phyloP scores from a whole-genome alignment of 1,140 invertebrate species.

The Leptinotarsa texana region DNA sequence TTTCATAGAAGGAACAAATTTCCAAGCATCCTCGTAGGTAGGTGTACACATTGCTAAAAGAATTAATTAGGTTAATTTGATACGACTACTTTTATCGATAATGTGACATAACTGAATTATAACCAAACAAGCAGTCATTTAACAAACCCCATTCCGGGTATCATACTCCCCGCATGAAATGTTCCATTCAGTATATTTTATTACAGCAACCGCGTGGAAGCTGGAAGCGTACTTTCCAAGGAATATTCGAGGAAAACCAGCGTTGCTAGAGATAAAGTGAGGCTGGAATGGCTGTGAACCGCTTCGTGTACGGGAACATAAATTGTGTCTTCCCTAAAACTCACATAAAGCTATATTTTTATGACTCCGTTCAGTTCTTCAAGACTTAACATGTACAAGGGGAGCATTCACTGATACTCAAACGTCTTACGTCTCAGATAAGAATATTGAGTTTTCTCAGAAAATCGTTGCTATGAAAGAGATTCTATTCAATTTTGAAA shows the following conservation, averaged over 20 bases:
- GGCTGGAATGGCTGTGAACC: background rate
- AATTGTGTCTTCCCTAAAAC: conserved; percentile 1
- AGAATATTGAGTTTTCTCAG: no score
- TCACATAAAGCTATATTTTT: conserved; percentile 6
- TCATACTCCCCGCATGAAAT: background rate
- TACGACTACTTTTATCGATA: no score
- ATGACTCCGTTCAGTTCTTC: conserved; percentile 2
- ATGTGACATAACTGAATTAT: no score
- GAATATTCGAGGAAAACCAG: conserved; percentile 1
- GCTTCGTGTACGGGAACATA: background rate
- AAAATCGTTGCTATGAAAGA: no score
- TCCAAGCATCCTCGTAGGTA: no score
- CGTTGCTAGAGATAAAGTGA: conserved; percentile 8
- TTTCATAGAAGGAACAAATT: no score
- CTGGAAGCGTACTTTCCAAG: background rate
- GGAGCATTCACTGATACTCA: background rate
- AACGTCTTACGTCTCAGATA: no score
- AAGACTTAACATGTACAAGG: conserved; percentile 3
- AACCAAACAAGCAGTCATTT: no score
- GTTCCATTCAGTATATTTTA: background rate
- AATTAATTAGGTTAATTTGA: no score
- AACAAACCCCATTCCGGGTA: background rate
- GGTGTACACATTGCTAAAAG: no score
- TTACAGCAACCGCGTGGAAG: background rate
- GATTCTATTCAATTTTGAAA: no score